phyloP scores from a whole-genome alignment of 2,797 vertebrate genomes.

The Heteromormyrus szaboi region DNA sequence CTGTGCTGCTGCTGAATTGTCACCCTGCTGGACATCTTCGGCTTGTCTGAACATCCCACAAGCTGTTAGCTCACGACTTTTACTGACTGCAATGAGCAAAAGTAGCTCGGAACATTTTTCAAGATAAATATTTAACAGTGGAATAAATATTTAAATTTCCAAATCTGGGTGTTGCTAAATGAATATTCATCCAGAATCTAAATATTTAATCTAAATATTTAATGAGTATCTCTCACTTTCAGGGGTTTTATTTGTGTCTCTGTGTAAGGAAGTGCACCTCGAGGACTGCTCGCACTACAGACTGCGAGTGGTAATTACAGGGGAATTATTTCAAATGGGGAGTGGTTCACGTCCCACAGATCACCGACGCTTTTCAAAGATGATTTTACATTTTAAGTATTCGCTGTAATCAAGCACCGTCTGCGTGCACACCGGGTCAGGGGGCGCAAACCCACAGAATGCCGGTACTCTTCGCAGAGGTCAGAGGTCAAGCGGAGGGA shows the following conservation, averaged over 20 bases:
- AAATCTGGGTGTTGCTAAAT: constrained; percentile 16
- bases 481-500: background rate
- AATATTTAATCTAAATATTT: constrained; percentile 19
- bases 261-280: background rate
- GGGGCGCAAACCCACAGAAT: background rate
- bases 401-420: background rate
- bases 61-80: background rate
- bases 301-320: background rate
- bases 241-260: constrained; percentile 16
- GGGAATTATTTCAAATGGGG: background rate
- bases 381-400: background rate
- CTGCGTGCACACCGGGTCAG: background rate
- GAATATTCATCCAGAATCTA: constrained; percentile 17
- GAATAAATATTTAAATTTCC: constrained; percentile 53
- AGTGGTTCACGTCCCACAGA: background rate
- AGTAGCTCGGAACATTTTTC: constrained; percentile 17
- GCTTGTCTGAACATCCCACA: background rate
- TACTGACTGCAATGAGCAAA: background rate
- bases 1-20: background rate
- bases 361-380: background rate
- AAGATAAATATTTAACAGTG: constrained; percentile 41
- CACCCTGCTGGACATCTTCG: background rate
- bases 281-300: background rate
- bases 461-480: background rate
- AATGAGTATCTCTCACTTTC: constrained; percentile 27